Conservation (phyloP, 2,888 invertebrate species). For the Trissolcus japonicus region DNA sequence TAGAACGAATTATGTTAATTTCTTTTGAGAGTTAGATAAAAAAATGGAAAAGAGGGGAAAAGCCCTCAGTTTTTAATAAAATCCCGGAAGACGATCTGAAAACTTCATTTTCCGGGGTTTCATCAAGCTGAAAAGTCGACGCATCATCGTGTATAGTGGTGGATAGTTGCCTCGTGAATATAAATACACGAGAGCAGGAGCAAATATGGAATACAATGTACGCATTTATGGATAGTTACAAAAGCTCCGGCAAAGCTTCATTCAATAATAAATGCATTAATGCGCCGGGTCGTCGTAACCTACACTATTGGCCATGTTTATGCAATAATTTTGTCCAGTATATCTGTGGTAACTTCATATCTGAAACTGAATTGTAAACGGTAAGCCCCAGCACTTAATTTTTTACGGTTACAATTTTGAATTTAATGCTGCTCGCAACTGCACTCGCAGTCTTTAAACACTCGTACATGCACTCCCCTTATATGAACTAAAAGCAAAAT, state of each 20-base stretch:
- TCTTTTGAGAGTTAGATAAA: slow-evolving; percentile 20
- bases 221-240: slow-evolving; percentile 36
- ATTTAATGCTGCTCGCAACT: neutral
- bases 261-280: slow-evolving; percentile 67
- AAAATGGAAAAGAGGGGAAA: slow-evolving; percentile 8
- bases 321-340: slow-evolving; percentile 64
- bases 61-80: slow-evolving; percentile 16
- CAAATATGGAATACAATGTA: slow-evolving; percentile 33
- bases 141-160: slow-evolving; percentile 19
- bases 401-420: slow-evolving; percentile 15
- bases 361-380: slow-evolving; percentile 41
- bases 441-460: too few relatives aligned
- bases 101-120: slow-evolving; percentile 46
- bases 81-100: slow-evolving; percentile 16
- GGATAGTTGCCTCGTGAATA: slow-evolving; percentile 21
- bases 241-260: slow-evolving; percentile 58
- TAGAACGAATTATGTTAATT: slow-evolving; percentile 22
- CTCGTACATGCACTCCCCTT: too few relatives aligned
- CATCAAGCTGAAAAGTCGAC: slow-evolving; percentile 39
- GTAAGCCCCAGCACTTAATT: slow-evolving; percentile 36
- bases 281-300: slow-evolving; percentile 43
- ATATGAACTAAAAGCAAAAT: too few relatives aligned
- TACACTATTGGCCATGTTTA: slow-evolving; percentile 63
- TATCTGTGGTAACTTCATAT: slow-evolving; percentile 56
- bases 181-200: slow-evolving; percentile 30